Base-by-base conservation (phyloP, 2,888 invertebrate species). In the Cantharis lateralis region DNA sequence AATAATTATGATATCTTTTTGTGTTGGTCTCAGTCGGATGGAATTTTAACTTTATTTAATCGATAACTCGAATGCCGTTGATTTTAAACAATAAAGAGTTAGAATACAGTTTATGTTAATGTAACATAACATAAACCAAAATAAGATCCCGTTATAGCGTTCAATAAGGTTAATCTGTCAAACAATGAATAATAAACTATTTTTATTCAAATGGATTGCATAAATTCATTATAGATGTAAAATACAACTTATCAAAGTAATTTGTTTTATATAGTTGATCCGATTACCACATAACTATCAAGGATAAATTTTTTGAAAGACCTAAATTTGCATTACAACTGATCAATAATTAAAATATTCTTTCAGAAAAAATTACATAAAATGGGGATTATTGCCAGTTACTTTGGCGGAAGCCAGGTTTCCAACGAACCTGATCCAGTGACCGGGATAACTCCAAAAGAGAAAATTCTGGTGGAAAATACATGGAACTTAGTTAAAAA, bases 401-500 rank as follows among this genome's bases (percentile, higher is more conserved):
- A 70, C 16, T 48, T 74, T n/a, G 20, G 63, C 24, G 72, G 73
- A 61, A 28, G 15, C 10, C 24, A 32, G 66, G 15, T 61, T 62
- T 70, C 76, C 15, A 79, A 79, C 18, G 80, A 80, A 24, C 80
- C 87, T 62, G 89, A 89, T 80, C 85, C 88, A 15, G 84, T 83
- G 15, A 89, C 89, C 10, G 89, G 89, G 75, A 83, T 90, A 71
- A 89, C 88, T 4, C 86, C 86, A 15, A 86, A 87, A 63, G 89
- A 90, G 81, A 89, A 88, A 81, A 84, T 85, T 76, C 83, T 88
- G 68, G 87, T 91, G 16, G 86, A 85, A 68, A 86, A 85, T 77
- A 89, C 89, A 15, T 91, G 90, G 90, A 86, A 83, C 15, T 79
- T 88, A 62, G 86, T 89, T 26, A 86, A 86, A 76, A 88, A 88